Base-by-base conservation (phyloP, 2,113 vertebrate species). In the Hucho hucho region DNA sequence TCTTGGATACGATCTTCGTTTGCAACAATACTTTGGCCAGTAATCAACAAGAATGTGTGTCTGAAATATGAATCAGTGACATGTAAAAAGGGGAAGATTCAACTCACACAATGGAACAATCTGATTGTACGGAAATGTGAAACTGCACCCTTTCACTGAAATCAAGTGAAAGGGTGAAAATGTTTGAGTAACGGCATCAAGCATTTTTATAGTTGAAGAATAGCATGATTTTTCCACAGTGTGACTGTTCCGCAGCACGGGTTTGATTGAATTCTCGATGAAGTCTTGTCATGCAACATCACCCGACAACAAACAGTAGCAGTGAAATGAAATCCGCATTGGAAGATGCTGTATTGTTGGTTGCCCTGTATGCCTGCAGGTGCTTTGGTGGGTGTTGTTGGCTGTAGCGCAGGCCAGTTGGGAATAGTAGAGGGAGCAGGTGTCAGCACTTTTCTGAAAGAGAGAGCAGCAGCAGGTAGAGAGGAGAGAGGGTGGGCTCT, bases 361-460 rank as follows among this genome's bases (percentile, higher is more conserved):
- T 53, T 37, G 49, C 79, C 69, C 70, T 63, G 68, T 71, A 47
- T 58, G 43, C 67, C 29, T 58, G 59, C 74, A 73, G 78, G 79
- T 76, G 73, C 74, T 56, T 53, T 73, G 66, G 69, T 6, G 61
- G 72, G 59, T 20, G 29, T 79, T 81, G 72, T 81, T 77, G 12
- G 43, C 25, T 13, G 49, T n/a, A 37, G 46, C 5, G 46, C 25
- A n/a, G 63, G 46, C 61, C 64, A 76, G 59, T 3, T 25, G 43
- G 7, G 20, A 25, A 20, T 13, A 56, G n/a, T 22, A 56, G 24
- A 2, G 22, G 46, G 66, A 26, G n/a, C 64, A 74, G 37, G 37
- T 53, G 72, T 74, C 25, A 53, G 32, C 46, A 29, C 49, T 16
- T 14, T 13, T 2, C 26, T 28, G 16, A 67, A 29, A 32, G 29